phyloP scores from a whole-genome alignment of 1,140 invertebrate genomes.

The Drosophila erecta region DNA sequence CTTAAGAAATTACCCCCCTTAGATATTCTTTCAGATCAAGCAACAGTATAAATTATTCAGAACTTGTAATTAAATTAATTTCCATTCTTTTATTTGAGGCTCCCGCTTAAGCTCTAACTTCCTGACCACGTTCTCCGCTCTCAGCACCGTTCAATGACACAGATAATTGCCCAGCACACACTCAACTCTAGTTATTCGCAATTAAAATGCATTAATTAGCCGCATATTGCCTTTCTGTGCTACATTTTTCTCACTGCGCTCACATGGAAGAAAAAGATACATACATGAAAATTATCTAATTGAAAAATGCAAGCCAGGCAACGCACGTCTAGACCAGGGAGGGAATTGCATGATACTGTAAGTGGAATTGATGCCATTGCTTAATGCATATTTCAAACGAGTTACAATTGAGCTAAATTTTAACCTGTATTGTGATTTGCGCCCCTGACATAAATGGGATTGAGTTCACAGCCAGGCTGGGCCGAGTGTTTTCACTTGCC shows the following conservation, averaged over 20 bases:
- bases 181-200: conserved; percentile 40
- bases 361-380: conserved; percentile 54
- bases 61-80: conserved; percentile 33
- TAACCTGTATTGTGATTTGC: conserved; percentile 37
- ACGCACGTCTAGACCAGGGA: conserved; percentile 43
- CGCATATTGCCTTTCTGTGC: conserved; percentile 63
- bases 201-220: conserved; percentile 78
- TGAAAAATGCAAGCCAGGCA: conserved; percentile 35
- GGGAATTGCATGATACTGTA: conserved; percentile 30
- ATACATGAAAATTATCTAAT: conserved; percentile 63
- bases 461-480: conserved; percentile 16
- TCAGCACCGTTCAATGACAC: conserved; percentile 74
- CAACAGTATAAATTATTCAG: conserved; percentile 40
- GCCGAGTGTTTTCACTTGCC: conserved; percentile 58
- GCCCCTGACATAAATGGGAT: conserved; percentile 74
- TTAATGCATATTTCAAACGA: conserved; percentile 54
- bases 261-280: conserved; percentile 17
- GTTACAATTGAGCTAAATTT: conserved; percentile 50
- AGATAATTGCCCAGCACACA: conserved; percentile 70
- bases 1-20: conserved; percentile 5
- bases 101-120: conserved; percentile 49
- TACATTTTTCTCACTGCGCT: conserved; percentile 58
- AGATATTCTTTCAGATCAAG: conserved; percentile 11
- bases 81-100: conserved; percentile 23
- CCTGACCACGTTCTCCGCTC: conserved; percentile 55